These are phyloP conservation scores for Lathamus discolor DNA, from an alignment of 2,113 vertebrate species.

Conservation along the genomic window DNA sequence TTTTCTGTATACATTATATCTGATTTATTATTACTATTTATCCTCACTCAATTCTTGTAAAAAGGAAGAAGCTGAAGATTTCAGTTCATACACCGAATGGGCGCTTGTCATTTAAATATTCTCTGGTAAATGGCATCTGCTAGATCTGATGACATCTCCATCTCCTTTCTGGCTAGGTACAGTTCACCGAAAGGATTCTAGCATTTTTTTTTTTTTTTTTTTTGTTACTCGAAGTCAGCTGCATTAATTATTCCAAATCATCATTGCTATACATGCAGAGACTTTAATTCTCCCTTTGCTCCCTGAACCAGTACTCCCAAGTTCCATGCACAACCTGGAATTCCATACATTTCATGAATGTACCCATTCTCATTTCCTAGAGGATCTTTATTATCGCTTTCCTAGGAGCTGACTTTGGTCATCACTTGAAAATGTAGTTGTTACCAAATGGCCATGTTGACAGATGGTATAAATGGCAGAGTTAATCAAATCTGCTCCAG, in stretches of 20 bases:
- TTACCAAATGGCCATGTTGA: slow-evolving; percentile 32
- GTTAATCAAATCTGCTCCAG: slow-evolving; percentile 39
- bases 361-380: not conserved
- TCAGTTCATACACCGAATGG: not conserved
- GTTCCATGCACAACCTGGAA: not conserved
- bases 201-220: not conserved
- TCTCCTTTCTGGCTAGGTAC: not conserved
- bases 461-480: slow-evolving; percentile 55
- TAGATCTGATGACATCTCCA: not conserved
- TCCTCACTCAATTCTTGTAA: not conserved
- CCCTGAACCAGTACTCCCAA: not conserved
- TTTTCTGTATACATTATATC: not conserved
- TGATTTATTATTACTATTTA: not conserved
- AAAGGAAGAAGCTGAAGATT: not conserved
- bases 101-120: not conserved
- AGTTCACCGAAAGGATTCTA: not conserved
- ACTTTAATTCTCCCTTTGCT: not conserved
- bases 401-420: not conserved
- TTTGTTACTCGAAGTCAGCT: not conserved
- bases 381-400: slow-evolving; percentile 35
- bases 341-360: not conserved
- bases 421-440: slow-evolving; percentile 44
- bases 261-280: not conserved
- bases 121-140: not conserved
- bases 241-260: not conserved